Conservation (phyloP, 23 tunicate genomes). For the Botrylloides violaceus region DNA sequence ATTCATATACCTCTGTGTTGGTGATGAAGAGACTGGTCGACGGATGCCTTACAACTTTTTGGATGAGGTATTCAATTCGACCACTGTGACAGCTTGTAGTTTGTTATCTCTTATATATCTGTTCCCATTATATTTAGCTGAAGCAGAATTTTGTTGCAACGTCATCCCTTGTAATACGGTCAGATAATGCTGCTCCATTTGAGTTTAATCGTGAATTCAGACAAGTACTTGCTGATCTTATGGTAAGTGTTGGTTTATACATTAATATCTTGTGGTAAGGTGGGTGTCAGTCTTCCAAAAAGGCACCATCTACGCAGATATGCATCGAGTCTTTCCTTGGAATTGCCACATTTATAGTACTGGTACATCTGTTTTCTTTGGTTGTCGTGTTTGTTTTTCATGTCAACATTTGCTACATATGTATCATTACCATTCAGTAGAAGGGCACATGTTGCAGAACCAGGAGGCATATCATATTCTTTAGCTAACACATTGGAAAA, state of each 20-base stretch:
- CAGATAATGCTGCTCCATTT: slow-evolving; percentile 41
- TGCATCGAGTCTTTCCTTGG: too few relatives aligned
- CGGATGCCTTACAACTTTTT: slow-evolving; percentile 63
- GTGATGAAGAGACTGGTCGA: slow-evolving; percentile 67
- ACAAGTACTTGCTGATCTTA: slow-evolving; percentile 22
- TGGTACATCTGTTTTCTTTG: too few relatives aligned
- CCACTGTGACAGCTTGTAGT: too few relatives aligned
- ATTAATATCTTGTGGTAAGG: not conserved
- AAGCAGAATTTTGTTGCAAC: slow-evolving; percentile 34
- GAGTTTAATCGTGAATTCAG: slow-evolving; percentile 79
- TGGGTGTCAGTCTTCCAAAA: not conserved
- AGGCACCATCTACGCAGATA: too few relatives aligned
- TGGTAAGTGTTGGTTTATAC: slow-evolving; percentile 32
- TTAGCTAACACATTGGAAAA: too few relatives aligned
- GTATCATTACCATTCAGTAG: too few relatives aligned
- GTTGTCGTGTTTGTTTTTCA: too few relatives aligned
- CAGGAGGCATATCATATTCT: too few relatives aligned
- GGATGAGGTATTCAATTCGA: slow-evolving; percentile 58
- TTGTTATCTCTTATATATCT: not conserved
- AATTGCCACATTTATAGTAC: too few relatives aligned
- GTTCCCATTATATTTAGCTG: slow-evolving; percentile 27
- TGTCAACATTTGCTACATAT: too few relatives aligned
- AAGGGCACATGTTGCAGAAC: too few relatives aligned
- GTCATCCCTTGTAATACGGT: slow-evolving; percentile 39
- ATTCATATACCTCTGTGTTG: slow-evolving; percentile 56